Evolutionary conservation across 1,140 invertebrate genomes (phyloP), one percentile per base, ranked within the genome.

Genomic region (Dryas iulia): DNA sequence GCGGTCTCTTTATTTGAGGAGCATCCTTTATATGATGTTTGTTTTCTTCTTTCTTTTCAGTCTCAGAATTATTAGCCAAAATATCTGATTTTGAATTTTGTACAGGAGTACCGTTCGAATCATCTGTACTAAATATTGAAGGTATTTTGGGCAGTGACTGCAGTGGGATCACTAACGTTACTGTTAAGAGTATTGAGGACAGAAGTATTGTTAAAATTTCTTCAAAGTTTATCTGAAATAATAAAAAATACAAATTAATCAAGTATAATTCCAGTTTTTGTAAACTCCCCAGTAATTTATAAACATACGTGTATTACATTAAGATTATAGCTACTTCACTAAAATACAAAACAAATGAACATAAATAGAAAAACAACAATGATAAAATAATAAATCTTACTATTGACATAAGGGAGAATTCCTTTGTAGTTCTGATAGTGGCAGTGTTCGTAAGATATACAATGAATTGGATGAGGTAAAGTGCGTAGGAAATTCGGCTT

Each of bases 391-490:
- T 12, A 35, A 18, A 18, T 10, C 92, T 92, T 92, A 95, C 94
- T 65, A 91, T 68, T 83, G 84, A 90, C 18, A 88, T 69, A 52
- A 93, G 30, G 23, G 92, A 91, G 77, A 95, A 94, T 84, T 94
- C 92, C 53, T 83, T 88, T 0, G 93, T 87, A 59, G 92, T 93
- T 78, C 93, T 92, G 10, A 91, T 88, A 31, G 89, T 93, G 52
- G 92, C 94, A 33, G 94, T 90, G 57, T 94, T 94, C 54, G 94
- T 94, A 65, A 95, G 94, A 80, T 94, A 95, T 62, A 95, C 91
- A 23, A 94, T 90, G 69, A 95, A 95, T 84, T 97, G 96, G 33
- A 95, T 92, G 1, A 97, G 90, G 75, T 96, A 97, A n/a, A 96
- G 89, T 1, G 94, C 93, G 72, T 96, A 97, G 0, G 96, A 96